Evolutionary conservation across 2,797 vertebrate genomes (phyloP), one percentile per base, ranked within the genome.

Genomic region (Tangara arthus): DNA sequence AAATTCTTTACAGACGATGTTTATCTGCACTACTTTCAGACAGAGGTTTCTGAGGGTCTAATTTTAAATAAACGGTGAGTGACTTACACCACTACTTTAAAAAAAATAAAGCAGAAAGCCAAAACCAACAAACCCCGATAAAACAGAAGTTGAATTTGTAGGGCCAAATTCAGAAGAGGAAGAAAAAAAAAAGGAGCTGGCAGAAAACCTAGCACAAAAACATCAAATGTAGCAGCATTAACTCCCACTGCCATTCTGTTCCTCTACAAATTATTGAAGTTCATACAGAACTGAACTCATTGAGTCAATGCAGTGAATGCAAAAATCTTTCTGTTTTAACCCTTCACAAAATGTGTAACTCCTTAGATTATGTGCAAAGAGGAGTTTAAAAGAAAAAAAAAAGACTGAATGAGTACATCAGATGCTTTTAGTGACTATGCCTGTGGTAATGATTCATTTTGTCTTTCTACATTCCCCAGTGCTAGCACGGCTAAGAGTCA

Each of bases 151-250:
- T 96, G 84, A 96, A 91, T 96, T 84, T 95, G 79, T 71, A 94
- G 86, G 61, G 89, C 92, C 95, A 97, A 97, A 98, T 97, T 96
- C 97, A 97, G 96, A 97, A 95, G 66, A 89, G 90, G 55, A 65
- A 82, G 93, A 35, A 59, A 66, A 44, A 77, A 50, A 83, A 42
- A 64, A 15, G 15, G 26, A 87, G 88, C 93, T 89, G 90, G 80
- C 90, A 97, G 90, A 87, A 97, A 97, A 72, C 14, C 75, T 77
- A 96, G 66, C 89, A 95, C 23, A 56, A 97, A 95, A 97, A 95
- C 91, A 96, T 95, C 84, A 93, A 96, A 92, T 90, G 92, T 87
- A 97, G 94, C 95, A 97, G 92, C 95, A 90, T 81, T 68, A 90
- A 97, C 93, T 86, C 97, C 97, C 95, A 97, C 95, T 94, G 90